Percentiles rank a stretch among this genome's conserved stretches.
phyloP scores from a whole-genome alignment of 2,113 vertebrate genomes.

The Gnathonemus echidnorhynchus region DNA sequence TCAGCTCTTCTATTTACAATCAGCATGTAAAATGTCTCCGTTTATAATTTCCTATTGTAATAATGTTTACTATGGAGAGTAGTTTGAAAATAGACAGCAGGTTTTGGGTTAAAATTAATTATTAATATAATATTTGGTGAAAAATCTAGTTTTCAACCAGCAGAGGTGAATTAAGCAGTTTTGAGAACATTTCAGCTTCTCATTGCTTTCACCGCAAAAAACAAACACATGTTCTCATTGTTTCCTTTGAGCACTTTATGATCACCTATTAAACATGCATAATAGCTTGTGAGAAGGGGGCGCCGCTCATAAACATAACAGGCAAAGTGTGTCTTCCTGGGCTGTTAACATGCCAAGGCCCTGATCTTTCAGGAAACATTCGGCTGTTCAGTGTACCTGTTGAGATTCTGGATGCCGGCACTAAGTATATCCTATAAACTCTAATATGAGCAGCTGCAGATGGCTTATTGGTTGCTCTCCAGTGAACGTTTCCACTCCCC shows the following conservation, averaged over 20 bases:
- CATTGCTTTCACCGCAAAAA: not conserved
- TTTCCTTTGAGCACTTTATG: not conserved
- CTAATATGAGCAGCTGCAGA: constrained; percentile 15
- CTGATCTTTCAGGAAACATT: not conserved
- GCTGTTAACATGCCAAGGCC: not conserved
- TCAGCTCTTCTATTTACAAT: not conserved
- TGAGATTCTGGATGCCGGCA: not conserved
- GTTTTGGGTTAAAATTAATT: not conserved
- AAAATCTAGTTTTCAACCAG: not conserved
- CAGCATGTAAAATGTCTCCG: not conserved
- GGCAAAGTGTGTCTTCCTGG: not conserved
- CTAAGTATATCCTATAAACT: not conserved
- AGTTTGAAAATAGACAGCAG: not conserved
- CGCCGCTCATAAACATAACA: not conserved
- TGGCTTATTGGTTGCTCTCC: constrained; percentile 23
- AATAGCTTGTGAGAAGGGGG: not conserved
- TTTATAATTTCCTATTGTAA: not conserved
- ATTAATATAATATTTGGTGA: not conserved
- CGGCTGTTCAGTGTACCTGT: not conserved
- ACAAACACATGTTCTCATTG: not conserved
- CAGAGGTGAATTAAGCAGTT: not conserved
- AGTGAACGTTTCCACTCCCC: not conserved
- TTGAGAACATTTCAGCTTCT: not conserved
- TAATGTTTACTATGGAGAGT: not conserved
- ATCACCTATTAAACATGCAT: not conserved